Conservation (phyloP, 2,113 vertebrate genomes). For the Barbus barbus region DNA sequence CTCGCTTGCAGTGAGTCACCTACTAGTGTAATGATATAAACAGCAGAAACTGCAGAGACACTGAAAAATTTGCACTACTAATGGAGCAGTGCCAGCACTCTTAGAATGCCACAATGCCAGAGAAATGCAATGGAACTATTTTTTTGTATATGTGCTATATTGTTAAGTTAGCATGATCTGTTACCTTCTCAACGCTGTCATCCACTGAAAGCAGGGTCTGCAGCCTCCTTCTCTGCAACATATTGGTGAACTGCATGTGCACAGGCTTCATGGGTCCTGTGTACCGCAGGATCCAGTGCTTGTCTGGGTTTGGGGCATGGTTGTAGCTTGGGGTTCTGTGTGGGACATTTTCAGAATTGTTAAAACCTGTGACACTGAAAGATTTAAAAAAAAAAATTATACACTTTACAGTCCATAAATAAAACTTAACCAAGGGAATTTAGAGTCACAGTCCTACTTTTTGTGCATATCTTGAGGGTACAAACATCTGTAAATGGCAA, state of each 20-base stretch:
- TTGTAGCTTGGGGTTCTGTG: conserved; percentile 95
- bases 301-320: conserved; percentile 93
- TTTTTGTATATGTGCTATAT: neutral
- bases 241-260: conserved; percentile 98
- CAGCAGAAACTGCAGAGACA: neutral
- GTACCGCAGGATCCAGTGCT: conserved; percentile 98
- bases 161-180: neutral
- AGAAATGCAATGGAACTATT: neutral
- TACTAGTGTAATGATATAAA: neutral
- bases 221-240: conserved; percentile 92
- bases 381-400: too few species aligned
- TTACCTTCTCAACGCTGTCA: conserved; percentile 93
- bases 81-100: neutral
- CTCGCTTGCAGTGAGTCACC: neutral
- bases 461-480: neutral
- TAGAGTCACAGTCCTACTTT: neutral
- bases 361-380: neutral
- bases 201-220: conserved; percentile 96
- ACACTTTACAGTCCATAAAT: neutral
- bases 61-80: neutral
- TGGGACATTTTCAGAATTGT: conserved; percentile 13
- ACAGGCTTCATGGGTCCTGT: conserved; percentile 97
- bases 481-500: neutral
- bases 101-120: neutral
- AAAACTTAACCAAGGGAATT: neutral